Evolutionary conservation across 2,888 invertebrate genomes (phyloP).

Genomic region (Morpho achilles): DNA sequence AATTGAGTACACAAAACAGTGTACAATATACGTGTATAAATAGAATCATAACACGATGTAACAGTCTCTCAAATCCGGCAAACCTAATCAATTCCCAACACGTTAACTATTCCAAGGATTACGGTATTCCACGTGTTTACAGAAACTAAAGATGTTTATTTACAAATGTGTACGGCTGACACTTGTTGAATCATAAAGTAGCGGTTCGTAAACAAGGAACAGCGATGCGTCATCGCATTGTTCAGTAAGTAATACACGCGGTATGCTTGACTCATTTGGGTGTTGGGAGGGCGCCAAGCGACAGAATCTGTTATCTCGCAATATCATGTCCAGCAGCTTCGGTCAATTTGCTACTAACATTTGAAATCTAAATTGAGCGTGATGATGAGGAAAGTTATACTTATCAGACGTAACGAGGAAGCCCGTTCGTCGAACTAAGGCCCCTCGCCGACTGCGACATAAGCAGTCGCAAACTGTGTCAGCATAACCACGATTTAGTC

Average conservation of each 20-base stretch:
- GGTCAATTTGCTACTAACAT: slow-evolving; percentile 11
- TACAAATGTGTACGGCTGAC: slow-evolving; percentile 30
- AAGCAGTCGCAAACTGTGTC: no score
- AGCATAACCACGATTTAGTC: no score
- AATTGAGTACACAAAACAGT: no score
- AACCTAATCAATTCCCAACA: slow-evolving; percentile 23
- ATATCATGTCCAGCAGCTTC: slow-evolving; percentile 11
- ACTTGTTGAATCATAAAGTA: slow-evolving; percentile 50
- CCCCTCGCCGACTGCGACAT: no score
- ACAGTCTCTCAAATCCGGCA: slow-evolving; percentile 5
- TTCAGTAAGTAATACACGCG: slow-evolving; percentile 46
- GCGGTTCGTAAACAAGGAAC: slow-evolving; percentile 48
- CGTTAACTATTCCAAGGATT: slow-evolving; percentile 25
- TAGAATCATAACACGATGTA: neutral
- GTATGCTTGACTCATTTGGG: slow-evolving; percentile 37
- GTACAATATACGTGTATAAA: neutral
- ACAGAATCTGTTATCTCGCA: slow-evolving; percentile 33
- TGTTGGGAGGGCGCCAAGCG: slow-evolving; percentile 38
- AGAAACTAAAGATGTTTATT: slow-evolving; percentile 24
- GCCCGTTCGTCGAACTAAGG: no score
- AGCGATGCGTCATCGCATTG: slow-evolving; percentile 50
- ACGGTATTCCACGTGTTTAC: slow-evolving; percentile 25
- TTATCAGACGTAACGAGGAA: no score
- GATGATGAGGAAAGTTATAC: no score
- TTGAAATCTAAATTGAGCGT: neutral